These are phyloP conservation scores for Tinamus guttatus DNA, from an alignment of 2,113 vertebrate genomes.

Conservation along the genomic window DNA sequence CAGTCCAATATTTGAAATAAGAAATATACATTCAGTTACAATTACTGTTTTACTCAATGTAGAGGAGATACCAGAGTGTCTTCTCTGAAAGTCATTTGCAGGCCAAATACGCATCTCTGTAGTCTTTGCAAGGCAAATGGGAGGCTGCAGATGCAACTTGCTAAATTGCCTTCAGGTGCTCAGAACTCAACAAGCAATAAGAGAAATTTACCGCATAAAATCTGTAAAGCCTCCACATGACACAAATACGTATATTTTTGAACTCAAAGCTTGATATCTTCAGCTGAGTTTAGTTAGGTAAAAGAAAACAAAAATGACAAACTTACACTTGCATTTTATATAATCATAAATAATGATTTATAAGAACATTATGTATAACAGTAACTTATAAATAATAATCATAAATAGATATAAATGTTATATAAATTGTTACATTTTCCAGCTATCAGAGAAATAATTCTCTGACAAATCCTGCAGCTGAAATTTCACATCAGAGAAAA, in stretches of 20 bases:
- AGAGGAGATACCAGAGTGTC: neutral
- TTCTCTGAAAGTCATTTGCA: neutral
- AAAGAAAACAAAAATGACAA: neutral
- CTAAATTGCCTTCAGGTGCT: neutral
- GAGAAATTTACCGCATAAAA: neutral
- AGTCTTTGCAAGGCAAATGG: neutral
- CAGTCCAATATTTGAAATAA: neutral
- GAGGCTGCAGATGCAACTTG: neutral
- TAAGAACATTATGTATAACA: neutral
- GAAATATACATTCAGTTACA: neutral
- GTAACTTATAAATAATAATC: neutral
- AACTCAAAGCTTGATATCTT: neutral
- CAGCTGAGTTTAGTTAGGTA: neutral
- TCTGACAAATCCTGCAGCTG: neutral
- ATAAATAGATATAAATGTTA: neutral
- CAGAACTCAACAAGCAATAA: neutral
- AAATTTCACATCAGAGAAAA: neutral
- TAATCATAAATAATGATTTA: neutral
- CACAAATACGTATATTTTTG: neutral
- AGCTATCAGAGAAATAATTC: neutral
- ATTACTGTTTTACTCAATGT: neutral
- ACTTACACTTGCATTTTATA: neutral
- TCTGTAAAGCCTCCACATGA: neutral
- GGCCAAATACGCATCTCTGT: accelerated
- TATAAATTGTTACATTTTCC: neutral